Base-by-base conservation (phyloP, 2,888 invertebrate species). In the Liposcelis brunnea region DNA sequence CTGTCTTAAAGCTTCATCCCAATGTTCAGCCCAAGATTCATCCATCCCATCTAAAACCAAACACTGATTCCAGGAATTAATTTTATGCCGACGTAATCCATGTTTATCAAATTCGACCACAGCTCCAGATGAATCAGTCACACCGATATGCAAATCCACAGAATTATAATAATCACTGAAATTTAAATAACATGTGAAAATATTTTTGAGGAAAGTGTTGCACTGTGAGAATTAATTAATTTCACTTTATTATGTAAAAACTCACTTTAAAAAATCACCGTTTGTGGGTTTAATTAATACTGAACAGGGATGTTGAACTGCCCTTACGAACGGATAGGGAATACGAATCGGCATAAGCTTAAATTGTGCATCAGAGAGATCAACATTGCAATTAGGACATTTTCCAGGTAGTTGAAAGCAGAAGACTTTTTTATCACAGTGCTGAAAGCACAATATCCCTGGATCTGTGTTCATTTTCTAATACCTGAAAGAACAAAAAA, bases 371-470 rank as follows among this genome's bases (percentile, higher is more conserved):
- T 62, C 55, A 2, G 61, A 61, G 49, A 82, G 69, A 61, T 75
- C 73, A 52, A 69, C 68, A 52, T 71, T 68, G 64, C 91, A 91
- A 54, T 79, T 70, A 46, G 87, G 87, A 61, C 90, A 91, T 52
- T 65, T 63, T 56, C 74, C 71, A 42, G 87, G 87, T 57, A 90
- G 69, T 53, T 68, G 65, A 57, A 82, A 80, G 61, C 86, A 87
- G 66, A 89, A 86, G 54, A 89, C 75, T n/a, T 58, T 59, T 51
- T 78, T 72, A 47, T 73, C 75, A 63, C 90, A 90, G 65, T 91
- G 91, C 68, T 86, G 83, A 66, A 87, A 86, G 69, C 90, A 90
- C 61, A 87, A 72, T 60, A 90, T 81, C 57, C 82, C 80, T 55
- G 81, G 80, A 70, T 83, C 81, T 71, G 51, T 52, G 46, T 59